These are phyloP conservation scores for Pleuronectes platessa DNA, from an alignment of 2,113 vertebrate species.

Conservation along the genomic window DNA sequence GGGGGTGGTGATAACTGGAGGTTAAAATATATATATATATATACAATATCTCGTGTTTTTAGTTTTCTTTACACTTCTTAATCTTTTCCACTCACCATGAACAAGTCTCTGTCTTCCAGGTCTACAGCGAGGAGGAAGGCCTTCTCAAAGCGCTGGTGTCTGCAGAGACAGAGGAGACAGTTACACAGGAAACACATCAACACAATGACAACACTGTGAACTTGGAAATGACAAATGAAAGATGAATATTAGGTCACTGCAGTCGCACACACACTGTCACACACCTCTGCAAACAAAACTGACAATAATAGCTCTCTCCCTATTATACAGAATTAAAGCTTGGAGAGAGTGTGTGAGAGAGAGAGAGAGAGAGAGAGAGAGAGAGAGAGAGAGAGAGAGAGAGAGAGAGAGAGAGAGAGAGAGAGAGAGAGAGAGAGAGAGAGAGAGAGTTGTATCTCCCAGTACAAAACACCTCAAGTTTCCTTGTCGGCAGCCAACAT, in stretches of 20 bases:
- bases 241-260: not conserved
- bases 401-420: too few relatives aligned
- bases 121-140: conserved; percentile 97
- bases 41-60: too few relatives aligned
- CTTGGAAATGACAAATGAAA: conserved; percentile 10
- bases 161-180: conserved; percentile 65
- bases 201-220: not conserved
- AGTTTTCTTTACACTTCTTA: too few relatives aligned
- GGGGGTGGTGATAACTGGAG: too few relatives aligned
- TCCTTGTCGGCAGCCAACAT: conserved; percentile 58
- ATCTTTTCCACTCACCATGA: conserved; percentile 89
- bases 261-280: conserved; percentile 14
- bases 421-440: conserved; percentile 23
- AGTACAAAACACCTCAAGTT: conserved; percentile 69
- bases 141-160: conserved; percentile 95
- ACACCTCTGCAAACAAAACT: conserved; percentile 37
- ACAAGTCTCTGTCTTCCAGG: conserved; percentile 91
- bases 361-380: too few relatives aligned
- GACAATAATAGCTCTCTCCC: conserved; percentile 55
- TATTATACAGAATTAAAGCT: too few relatives aligned
- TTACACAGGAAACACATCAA: conserved; percentile 6
- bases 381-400: too few relatives aligned
- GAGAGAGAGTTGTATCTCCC: conserved; percentile 49
- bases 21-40: too few relatives aligned
- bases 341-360: too few relatives aligned